phyloP scores from a whole-genome alignment of 2,888 invertebrate genomes.

The Lepidocyrtoides sp. region DNA sequence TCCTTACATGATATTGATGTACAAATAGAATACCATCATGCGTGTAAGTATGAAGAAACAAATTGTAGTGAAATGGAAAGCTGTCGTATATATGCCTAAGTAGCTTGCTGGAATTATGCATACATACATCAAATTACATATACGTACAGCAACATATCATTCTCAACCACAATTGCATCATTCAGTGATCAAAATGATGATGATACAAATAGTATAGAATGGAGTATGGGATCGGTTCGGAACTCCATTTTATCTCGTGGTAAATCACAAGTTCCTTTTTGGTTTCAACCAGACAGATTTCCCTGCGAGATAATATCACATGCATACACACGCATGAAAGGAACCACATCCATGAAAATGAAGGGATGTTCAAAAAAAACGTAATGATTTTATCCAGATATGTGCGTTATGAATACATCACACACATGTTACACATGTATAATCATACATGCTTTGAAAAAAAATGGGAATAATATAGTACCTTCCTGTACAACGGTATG shows the following conservation, averaged over 20 bases:
- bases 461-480: too few relatives aligned
- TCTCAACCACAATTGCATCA: conserved; percentile 35
- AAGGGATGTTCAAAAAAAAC: background rate
- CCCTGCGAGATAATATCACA: conserved; percentile 12
- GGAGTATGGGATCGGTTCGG: conserved; percentile 7
- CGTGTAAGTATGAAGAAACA: conserved; percentile 15
- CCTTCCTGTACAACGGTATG: too few relatives aligned
- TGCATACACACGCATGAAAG: background rate
- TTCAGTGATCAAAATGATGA: background rate
- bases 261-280: conserved; percentile 44
- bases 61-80: conserved; percentile 61
- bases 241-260: conserved; percentile 62
- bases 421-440: background rate
- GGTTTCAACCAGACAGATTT: conserved; percentile 49
- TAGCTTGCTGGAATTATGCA: background rate
- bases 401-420: conserved; percentile 35
- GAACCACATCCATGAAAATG: conserved; percentile 15
- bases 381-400: conserved; percentile 52
- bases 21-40: conserved; percentile 4
- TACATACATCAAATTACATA: background rate
- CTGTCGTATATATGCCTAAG: too few relatives aligned
- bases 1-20: background rate
- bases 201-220: conserved; percentile 6
- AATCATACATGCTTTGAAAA: background rate
- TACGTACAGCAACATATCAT: background rate